Evolutionary conservation across 2,797 vertebrate genomes (phyloP).

Genomic region (Nannoperca australis): DNA sequence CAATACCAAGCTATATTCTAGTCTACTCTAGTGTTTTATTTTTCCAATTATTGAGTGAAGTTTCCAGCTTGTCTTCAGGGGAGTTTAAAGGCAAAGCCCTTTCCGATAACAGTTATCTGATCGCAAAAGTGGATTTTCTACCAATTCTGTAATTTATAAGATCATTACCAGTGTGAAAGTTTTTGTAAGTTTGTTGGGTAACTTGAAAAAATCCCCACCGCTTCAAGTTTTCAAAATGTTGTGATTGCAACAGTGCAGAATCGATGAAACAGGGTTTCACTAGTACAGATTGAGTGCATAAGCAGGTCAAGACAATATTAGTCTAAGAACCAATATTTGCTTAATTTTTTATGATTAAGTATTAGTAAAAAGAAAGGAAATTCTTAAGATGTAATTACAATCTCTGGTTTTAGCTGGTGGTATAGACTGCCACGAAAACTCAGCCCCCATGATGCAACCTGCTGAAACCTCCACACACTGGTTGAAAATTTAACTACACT

Average conservation of each 20-base stretch:
- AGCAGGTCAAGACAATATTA: background rate
- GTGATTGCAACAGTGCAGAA: background rate
- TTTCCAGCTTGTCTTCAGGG: background rate
- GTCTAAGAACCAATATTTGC: background rate
- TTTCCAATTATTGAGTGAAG: background rate
- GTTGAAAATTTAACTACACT: conserved; percentile 40
- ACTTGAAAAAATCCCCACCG: background rate
- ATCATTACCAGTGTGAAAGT: background rate
- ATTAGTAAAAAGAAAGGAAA: background rate
- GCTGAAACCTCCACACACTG: conserved; percentile 50
- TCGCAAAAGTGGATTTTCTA: background rate
- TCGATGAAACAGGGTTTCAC: background rate
- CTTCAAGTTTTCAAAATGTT: background rate
- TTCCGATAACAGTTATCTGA: background rate
- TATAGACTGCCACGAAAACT: conserved; percentile 19
- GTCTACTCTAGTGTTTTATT: conserved; percentile 1
- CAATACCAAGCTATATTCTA: background rate
- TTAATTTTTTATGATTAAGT: background rate
- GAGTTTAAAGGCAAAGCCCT: background rate
- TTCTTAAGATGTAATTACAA: conserved; percentile 21
- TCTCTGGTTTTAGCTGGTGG: conserved; percentile 16
- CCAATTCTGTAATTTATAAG: background rate
- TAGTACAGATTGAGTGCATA: background rate
- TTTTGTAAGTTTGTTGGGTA: background rate
- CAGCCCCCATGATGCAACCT: conserved; percentile 62